These are phyloP conservation scores for Capreolus pygargus DNA, from an alignment of 2,113 vertebrate species.

Conservation along the genomic window DNA sequence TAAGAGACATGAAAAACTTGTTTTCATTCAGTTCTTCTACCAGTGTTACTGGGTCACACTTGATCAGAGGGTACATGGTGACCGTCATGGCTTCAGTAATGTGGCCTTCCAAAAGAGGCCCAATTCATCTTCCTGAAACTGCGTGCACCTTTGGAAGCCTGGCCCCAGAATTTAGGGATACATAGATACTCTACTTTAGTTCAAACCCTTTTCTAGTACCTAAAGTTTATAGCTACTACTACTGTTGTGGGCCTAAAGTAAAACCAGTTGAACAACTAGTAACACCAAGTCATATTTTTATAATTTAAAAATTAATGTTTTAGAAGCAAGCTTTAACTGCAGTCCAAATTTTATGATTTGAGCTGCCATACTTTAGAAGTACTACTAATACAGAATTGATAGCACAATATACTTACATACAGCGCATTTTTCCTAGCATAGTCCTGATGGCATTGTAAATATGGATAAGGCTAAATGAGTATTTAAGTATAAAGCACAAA, in stretches of 20 bases:
- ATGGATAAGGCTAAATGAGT: background rate
- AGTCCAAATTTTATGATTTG: slow-evolving; percentile 17
- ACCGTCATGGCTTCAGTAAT: background rate
- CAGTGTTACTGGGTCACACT: background rate
- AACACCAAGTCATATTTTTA: background rate
- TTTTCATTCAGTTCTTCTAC: background rate
- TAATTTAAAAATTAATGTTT: background rate
- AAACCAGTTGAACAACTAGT: background rate
- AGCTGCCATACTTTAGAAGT: background rate
- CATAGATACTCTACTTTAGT: background rate
- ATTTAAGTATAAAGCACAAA: slow-evolving; percentile 54
- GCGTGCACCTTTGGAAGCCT: background rate
- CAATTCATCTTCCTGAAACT: background rate
- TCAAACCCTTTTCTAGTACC: background rate
- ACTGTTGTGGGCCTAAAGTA: background rate
- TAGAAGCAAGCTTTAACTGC: background rate
- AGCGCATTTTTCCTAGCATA: background rate
- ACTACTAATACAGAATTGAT: background rate
- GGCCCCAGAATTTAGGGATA: background rate
- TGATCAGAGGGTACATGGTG: background rate
- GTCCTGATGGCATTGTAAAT: background rate
- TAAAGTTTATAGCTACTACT: background rate
- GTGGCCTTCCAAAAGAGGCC: background rate
- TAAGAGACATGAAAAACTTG: background rate
- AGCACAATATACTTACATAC: background rate